Base-by-base conservation (phyloP, 2,113 vertebrate species). In the Erpornis zantholeuca region DNA sequence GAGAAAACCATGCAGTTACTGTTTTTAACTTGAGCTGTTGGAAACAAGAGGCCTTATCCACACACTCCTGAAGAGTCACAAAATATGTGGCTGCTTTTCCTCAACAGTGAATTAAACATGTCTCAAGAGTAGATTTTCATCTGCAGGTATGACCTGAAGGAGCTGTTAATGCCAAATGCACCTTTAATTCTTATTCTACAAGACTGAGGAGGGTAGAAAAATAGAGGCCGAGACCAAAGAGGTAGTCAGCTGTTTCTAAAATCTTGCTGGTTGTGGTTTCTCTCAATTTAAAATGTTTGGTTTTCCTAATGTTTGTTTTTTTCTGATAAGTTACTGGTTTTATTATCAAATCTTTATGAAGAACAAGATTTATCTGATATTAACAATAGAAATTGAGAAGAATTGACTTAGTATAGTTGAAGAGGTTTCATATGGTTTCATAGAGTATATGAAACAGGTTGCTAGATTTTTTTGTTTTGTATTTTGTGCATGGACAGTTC, bases 91-190 rank as follows among this genome's bases (percentile, higher is more conserved):
- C 31, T 87, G 16, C 36, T 82, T 77, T 68, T 72, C 28, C 40
- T 82, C 49, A 57, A 4, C 12, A 47, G 15, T 86, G 38, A 68
- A 65, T 86, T 90, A 88, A 88, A 61, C 38, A 40, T 68, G 24
- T 94, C 54, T 85, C 24, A 71, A 81, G 71, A 78, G 35, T 65
- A 73, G 57, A 82, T 94, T 95, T 95, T 92, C 44, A 27, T 65
- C 82, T 84, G 52, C 16, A 70, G 52, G 40, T 61, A 82, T 78
- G 61, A 86, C 82, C 54, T 81, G 53, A 68, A 35, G 86, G 76
- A 93, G 52, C 77, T 68, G 52, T 93, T 92, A 70, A 57, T 38
- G 47, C 64, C 45, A 84, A 86, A 85, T 69, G 38, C 63, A 91
- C 47, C 53, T 94, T 82, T 65, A 82, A 89, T 92, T 85, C 68